A percentile compares a stretch with the other conserved stretches of the same genome.
phyloP scores from a whole-genome alignment of 2,113 vertebrate genomes.

The Scolopax mira region DNA sequence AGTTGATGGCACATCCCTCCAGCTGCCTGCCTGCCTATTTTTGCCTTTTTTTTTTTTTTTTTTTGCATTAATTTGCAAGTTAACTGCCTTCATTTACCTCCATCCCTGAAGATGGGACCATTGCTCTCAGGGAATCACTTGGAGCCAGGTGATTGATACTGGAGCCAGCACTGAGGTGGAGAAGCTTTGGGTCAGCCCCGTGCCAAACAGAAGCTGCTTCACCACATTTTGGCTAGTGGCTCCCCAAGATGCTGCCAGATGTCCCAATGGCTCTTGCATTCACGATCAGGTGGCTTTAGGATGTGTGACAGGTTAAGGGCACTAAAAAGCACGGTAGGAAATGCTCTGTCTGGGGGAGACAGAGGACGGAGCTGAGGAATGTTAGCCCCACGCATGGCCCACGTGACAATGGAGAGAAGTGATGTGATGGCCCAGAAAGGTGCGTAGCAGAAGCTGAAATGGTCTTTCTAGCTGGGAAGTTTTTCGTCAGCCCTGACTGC shows the following conservation, averaged over 20 bases:
- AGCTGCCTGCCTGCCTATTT: neutral
- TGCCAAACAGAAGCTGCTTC: neutral
- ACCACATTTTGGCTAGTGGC: neutral
- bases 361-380: neutral
- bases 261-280: accelerated
- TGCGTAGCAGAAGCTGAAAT: neutral
- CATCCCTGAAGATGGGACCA: accelerated
- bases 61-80: neutral
- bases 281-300: neutral
- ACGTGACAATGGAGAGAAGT: neutral
- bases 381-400: accelerated
- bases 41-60: neutral
- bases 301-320: neutral
- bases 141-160: neutral
- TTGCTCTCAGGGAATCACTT: neutral
- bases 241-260: neutral
- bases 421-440: neutral
- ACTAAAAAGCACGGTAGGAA: neutral
- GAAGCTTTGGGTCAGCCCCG: neutral
- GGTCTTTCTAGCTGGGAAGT: neutral
- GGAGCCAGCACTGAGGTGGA: neutral
- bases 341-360: neutral
- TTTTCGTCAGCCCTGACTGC: neutral
- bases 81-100: neutral
- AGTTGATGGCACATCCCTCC: neutral